Evolutionary conservation across 1,140 invertebrate genomes (phyloP), one percentile per base, ranked within the genome.

Genomic region (Lineus longissimus): DNA sequence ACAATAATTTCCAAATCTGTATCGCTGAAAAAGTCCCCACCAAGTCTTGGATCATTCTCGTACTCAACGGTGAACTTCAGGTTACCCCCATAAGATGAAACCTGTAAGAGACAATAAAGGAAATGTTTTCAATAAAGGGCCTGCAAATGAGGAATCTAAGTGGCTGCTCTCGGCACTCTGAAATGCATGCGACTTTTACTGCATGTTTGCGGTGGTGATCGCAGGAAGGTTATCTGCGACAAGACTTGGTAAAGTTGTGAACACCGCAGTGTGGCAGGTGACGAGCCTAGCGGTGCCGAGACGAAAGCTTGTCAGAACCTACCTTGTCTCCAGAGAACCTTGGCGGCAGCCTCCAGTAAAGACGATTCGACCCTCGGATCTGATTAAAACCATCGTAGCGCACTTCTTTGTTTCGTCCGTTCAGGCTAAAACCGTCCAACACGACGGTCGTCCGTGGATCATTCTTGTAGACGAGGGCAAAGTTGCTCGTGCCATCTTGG

Each of bases 11-110:
- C 78, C 0, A 96, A 86, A 81, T 95, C 93, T 41, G 89, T 87
- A 74, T 93, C 91, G 11, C 84, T 82, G 25, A 85, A 85, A 31
- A 85, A 84, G 19, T 76, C 68, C 0, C 86, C 85, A 27, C 82
- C 79, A 11, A 6, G 86, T 85, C 0, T 66, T 71, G n/a, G 83
- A 15, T 36, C 33, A 15, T 36, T 36, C 33, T 36, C 83, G 69
- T 89, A 93, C 51, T 86, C 84, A 73, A 94, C 87, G 0, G 86
- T 90, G 67, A 94, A 86, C 6, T 86, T 86, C 4, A 97, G 77
- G 41, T 85, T 85, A 1, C 94, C 94, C n/a, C 93, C 94, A 76
- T 96, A 97, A 1, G 94, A 94, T 31, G 89, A 86, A 6, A 97
- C 84, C 84, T 86, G 67, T 29, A 77, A 76, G 76, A 76, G 72